phyloP scores from a whole-genome alignment of 2,113 vertebrate genomes.

The Phrynosoma blainvillii region DNA sequence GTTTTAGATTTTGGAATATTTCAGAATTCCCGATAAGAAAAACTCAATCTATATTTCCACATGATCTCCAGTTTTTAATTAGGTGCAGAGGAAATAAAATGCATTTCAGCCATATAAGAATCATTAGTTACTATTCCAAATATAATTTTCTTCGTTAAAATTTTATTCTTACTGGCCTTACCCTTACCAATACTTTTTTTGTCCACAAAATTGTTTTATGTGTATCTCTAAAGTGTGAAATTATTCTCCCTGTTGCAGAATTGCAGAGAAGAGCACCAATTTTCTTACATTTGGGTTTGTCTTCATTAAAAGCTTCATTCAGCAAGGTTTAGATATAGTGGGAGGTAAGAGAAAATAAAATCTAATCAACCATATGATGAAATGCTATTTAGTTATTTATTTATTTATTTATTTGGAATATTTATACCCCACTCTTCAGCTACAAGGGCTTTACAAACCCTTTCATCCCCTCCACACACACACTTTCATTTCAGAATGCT shows the following conservation, averaged over 20 bases:
- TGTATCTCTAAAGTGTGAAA: neutral
- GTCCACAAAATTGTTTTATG: neutral
- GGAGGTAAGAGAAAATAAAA: conserved; percentile 30
- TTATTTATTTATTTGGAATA: too few species aligned
- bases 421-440: too few species aligned
- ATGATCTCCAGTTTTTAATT: neutral
- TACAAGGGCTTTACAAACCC: too few species aligned
- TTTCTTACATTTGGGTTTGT: conserved; percentile 32
- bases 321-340: conserved; percentile 26
- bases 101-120: neutral
- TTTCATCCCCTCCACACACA: too few species aligned
- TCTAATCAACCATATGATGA: neutral
- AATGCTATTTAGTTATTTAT: neutral
- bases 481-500: neutral
- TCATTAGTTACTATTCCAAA: neutral
- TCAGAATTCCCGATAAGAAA: too few species aligned
- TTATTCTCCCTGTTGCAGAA: conserved; percentile 8
- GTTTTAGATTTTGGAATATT: too few species aligned
- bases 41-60: too few species aligned
- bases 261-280: neutral
- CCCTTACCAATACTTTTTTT: neutral
- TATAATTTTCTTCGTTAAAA: neutral
- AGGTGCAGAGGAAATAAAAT: neutral
- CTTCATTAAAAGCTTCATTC: conserved; percentile 23
- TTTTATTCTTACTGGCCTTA: neutral